Percentiles rank a stretch among this genome's conserved stretches.
Conservation (phyloP, 1,140 invertebrate genomes). For the Drosophila orena region DNA sequence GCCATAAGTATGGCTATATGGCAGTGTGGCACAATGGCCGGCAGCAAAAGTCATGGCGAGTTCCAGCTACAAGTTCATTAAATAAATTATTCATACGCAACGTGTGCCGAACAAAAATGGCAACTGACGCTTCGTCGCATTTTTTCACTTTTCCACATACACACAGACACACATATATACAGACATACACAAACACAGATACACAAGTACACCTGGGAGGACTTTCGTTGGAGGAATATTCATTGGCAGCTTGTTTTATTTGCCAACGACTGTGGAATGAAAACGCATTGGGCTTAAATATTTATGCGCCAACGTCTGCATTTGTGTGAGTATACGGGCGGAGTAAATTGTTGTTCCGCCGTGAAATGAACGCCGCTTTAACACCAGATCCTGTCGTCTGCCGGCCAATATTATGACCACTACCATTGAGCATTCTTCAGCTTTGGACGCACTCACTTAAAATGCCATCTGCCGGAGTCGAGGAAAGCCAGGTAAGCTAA, state of each 20-base stretch:
- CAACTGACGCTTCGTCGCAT: slow-evolving; percentile 60
- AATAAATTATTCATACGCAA: slow-evolving; percentile 84
- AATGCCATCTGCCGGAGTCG: background rate
- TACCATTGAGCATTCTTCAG: background rate
- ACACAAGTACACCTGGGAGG: background rate
- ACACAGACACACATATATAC: background rate
- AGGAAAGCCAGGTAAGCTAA: background rate
- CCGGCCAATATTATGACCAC: slow-evolving; percentile 28
- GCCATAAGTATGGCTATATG: background rate
- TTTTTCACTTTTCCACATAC: slow-evolving; percentile 66
- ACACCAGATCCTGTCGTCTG: slow-evolving; percentile 1
- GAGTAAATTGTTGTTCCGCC: slow-evolving; percentile 16
- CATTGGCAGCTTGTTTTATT: slow-evolving; percentile 76
- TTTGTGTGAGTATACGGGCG: slow-evolving; percentile 56
- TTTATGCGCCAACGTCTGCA: slow-evolving; percentile 81
- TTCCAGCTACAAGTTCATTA: slow-evolving; percentile 79
- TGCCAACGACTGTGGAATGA: slow-evolving; percentile 78
- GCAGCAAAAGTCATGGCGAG: slow-evolving; percentile 36
- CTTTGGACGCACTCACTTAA: background rate
- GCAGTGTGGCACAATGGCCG: slow-evolving; percentile 23
- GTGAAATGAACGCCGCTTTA: slow-evolving; percentile 24
- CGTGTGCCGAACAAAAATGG: slow-evolving; percentile 76
- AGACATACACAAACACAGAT: no score
- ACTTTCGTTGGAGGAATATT: slow-evolving; percentile 40
- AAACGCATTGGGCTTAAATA: slow-evolving; percentile 84